Percentiles rank a stretch among this genome's conserved stretches.
Conservation (phyloP, 2,888 invertebrate genomes). For the Trachelus tabidus region DNA sequence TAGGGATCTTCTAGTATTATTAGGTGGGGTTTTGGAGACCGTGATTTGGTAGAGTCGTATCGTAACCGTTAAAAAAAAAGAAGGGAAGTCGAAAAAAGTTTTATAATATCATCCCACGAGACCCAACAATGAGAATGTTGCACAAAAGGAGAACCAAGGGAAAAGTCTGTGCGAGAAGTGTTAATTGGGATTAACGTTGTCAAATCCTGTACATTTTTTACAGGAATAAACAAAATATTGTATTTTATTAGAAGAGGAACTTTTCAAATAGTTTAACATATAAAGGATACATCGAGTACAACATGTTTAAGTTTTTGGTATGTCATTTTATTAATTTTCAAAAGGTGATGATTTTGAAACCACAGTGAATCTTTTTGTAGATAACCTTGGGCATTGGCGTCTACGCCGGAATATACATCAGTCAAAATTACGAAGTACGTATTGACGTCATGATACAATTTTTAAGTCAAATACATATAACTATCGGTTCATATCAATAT, state of each 20-base stretch:
- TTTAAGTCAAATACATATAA: background rate
- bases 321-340: constrained; percentile 19
- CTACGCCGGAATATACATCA: constrained; percentile 79
- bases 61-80: too few relatives aligned
- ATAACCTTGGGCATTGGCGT: constrained; percentile 76
- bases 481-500: background rate
- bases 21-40: too few relatives aligned
- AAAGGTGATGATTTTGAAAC: constrained; percentile 21
- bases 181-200: background rate
- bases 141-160: background rate
- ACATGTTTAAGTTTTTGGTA: constrained; percentile 58
- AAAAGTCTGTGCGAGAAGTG: background rate
- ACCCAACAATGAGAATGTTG: too few relatives aligned
- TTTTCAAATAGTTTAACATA: background rate
- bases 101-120: too few relatives aligned
- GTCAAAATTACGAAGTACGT: constrained; percentile 80
- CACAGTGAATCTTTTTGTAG: constrained; percentile 66
- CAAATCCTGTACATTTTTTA: background rate
- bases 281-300: background rate
- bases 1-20: too few relatives aligned
- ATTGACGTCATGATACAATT: background rate
- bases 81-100: too few relatives aligned
- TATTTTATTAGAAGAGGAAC: background rate
- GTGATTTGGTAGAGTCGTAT: too few relatives aligned
- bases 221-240: background rate